Percentiles rank a stretch among this genome's conserved stretches.
These are phyloP conservation scores for Leptodactylus fuscus DNA, from an alignment of 2,113 vertebrate species.

Conservation along the genomic window DNA sequence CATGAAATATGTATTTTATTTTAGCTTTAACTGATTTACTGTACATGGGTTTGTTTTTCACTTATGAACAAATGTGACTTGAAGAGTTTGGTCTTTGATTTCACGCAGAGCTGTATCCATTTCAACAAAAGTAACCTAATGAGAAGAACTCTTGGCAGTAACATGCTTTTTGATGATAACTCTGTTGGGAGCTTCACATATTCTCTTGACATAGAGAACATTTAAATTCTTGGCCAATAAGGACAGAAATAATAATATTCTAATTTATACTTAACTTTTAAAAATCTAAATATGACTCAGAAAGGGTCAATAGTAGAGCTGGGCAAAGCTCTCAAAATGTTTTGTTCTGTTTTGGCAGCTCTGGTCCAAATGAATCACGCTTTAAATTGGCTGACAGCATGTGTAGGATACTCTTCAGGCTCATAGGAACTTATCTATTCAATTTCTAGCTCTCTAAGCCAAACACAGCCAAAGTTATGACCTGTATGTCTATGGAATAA, in stretches of 20 bases:
- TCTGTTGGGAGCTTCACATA: slow-evolving; percentile 22
- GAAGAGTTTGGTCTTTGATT: slow-evolving; percentile 35
- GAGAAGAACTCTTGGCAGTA: slow-evolving; percentile 33
- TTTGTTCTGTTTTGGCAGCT: too few species aligned
- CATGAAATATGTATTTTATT: neutral
- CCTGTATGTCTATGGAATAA: too few species aligned
- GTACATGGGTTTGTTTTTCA: neutral
- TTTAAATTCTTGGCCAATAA: neutral
- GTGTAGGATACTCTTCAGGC: too few species aligned
- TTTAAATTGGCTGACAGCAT: too few species aligned
- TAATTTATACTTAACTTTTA: neutral
- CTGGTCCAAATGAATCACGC: too few species aligned
- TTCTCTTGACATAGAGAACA: slow-evolving; percentile 8
- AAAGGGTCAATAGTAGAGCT: neutral
- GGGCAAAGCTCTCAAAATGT: too few species aligned
- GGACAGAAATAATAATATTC: neutral
- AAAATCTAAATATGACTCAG: neutral
- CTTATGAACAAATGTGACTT: slow-evolving; percentile 29
- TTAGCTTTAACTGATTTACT: slow-evolving; percentile 6
- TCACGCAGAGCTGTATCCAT: slow-evolving; percentile 35
- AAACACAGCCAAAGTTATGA: too few species aligned
- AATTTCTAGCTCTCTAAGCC: too few species aligned
- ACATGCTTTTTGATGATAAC: slow-evolving; percentile 24
- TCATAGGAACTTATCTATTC: too few species aligned
- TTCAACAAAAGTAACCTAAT: slow-evolving; percentile 40